Evolutionary conservation across 2,888 invertebrate species (phyloP).

Genomic region (Pristionchus exspectatus): DNA sequence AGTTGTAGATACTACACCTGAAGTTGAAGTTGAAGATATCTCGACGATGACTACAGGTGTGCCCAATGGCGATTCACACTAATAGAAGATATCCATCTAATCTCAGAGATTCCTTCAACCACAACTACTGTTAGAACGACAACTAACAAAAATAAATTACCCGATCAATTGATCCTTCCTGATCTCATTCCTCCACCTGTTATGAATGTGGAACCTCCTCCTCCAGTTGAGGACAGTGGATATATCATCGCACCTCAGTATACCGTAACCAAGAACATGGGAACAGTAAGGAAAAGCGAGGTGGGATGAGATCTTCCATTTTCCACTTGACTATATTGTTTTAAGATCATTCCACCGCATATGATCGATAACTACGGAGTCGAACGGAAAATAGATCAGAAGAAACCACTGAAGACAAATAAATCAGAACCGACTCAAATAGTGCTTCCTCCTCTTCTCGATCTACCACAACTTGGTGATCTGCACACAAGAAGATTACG

Average conservation of each 20-base stretch:
- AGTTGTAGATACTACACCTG: not conserved
- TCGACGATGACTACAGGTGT: not conserved
- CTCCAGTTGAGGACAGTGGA: constrained; percentile 14
- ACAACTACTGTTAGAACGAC: not conserved
- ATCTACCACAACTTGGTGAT: constrained; percentile 1
- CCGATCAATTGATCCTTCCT: constrained; percentile 37
- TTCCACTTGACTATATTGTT: not conserved
- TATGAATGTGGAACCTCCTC: constrained; percentile 5
- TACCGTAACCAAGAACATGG: constrained; percentile 32
- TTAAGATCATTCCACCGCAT: constrained; percentile 15
- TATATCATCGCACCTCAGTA: constrained; percentile 36
- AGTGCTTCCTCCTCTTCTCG: constrained; percentile 1
- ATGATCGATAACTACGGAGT: constrained; percentile 37
- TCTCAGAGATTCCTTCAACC: not conserved
- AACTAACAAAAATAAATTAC: not conserved
- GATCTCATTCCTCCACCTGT: not conserved
- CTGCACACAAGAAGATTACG: constrained; percentile 21
- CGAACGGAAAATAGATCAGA: not conserved
- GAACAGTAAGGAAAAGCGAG: not conserved
- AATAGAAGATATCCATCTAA: not conserved
- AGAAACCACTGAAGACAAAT: constrained; percentile 11
- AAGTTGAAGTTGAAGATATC: constrained; percentile 14
- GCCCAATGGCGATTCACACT: not conserved
- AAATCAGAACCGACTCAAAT: not conserved
- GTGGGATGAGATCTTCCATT: not conserved